A percentile compares a stretch with the other conserved stretches of the same genome.
phyloP scores from a whole-genome alignment of 1,140 invertebrate species.

The Dendroctonus ponderosae region DNA sequence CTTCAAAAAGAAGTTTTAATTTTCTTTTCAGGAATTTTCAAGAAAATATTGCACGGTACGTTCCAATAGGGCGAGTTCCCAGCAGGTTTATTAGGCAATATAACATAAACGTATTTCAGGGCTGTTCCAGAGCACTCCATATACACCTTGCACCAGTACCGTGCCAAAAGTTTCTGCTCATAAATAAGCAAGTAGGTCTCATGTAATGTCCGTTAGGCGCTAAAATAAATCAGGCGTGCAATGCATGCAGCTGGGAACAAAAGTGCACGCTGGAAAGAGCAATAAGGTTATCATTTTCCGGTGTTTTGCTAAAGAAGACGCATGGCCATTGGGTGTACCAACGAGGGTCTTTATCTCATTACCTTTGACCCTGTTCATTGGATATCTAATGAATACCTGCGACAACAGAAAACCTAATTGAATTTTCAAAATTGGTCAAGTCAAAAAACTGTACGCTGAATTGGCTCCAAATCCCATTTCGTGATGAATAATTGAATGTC shows the following conservation, averaged over 20 bases:
- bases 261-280: conserved; percentile 41
- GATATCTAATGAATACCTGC: background rate
- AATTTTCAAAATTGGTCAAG: too few relatives aligned
- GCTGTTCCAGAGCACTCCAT: background rate
- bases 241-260: conserved; percentile 39
- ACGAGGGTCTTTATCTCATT: background rate
- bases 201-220: conserved; percentile 43
- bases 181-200: conserved; percentile 40
- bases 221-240: conserved; percentile 44
- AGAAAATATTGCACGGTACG: too few relatives aligned
- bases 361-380: background rate
- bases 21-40: too few relatives aligned
- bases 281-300: conserved; percentile 47
- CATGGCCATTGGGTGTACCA: conserved; percentile 36
- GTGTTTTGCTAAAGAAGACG: conserved; percentile 46
- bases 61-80: background rate
- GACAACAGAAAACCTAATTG: too few relatives aligned
- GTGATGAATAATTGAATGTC: too few relatives aligned
- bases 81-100: background rate
- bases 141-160: conserved; percentile 10
- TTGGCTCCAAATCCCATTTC: too few relatives aligned
- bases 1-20: too few relatives aligned
- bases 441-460: too few relatives aligned
- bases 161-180: conserved; percentile 37
- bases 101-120: too few relatives aligned